These are phyloP conservation scores for Thalassaphorura encarpata DNA, from an alignment of 1,140 invertebrate genomes.

Conservation along the genomic window DNA sequence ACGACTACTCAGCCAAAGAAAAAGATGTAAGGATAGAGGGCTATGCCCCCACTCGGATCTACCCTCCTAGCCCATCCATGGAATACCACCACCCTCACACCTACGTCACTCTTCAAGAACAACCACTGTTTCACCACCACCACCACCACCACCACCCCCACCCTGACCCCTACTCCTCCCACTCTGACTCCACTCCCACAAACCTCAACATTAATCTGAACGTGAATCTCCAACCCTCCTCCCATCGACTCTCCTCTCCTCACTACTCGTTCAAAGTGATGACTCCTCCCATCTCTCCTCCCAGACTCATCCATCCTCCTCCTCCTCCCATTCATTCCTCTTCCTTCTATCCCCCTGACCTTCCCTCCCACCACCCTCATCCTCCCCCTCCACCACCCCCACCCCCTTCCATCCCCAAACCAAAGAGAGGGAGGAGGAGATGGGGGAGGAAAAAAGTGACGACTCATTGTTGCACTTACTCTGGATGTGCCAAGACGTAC, in stretches of 20 bases:
- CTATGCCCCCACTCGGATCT: not conserved
- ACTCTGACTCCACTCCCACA: conserved; percentile 32
- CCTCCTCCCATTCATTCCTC: too few relatives aligned
- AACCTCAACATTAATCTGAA: conserved; percentile 15
- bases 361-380: too few relatives aligned
- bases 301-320: too few relatives aligned
- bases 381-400: too few relatives aligned
- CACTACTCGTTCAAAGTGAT: conserved; percentile 6
- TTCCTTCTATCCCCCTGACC: too few relatives aligned
- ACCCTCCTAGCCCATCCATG: not conserved
- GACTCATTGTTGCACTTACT: conserved; percentile 50
- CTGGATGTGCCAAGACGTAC: conserved; percentile 54
- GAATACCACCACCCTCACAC: not conserved
- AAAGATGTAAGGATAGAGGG: too few relatives aligned
- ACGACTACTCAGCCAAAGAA: too few relatives aligned
- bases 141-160: conserved; percentile 30
- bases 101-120: not conserved
- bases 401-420: too few relatives aligned
- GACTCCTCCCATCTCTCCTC: conserved; percentile 1
- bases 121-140: too few relatives aligned
- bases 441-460: conserved; percentile 47
- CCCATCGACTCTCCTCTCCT: not conserved
- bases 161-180: conserved; percentile 23
- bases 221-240: not conserved
- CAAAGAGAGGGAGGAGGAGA: conserved; percentile 39